Base-by-base conservation (phyloP, 2,888 invertebrate species). In the Cephus rjabovi region DNA sequence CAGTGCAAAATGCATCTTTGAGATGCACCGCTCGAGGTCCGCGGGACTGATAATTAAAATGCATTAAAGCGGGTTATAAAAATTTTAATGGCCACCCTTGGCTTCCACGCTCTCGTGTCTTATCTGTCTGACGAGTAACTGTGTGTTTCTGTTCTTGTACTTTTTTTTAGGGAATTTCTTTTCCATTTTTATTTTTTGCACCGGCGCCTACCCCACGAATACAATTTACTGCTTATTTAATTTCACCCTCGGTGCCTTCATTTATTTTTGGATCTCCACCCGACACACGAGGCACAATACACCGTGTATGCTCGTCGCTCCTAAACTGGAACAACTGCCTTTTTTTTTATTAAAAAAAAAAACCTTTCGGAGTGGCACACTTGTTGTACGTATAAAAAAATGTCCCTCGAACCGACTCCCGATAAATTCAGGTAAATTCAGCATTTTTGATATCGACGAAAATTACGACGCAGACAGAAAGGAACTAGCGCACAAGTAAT, bases 41-140 rank as follows among this genome's bases (percentile, higher is more conserved):
- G 56, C 81, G 82, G 85, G 84, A 81, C 82, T 82, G 84, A 87
- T 88, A 88, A 89, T 88, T 88, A 88, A 88, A 89, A 89, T 87
- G 85, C 88, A 87, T 89, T 87, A 86, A 83, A 78, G 81, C 82
- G 82, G 85, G 88, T 86, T 89, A 85, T 88, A 88, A 89, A 56
- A 88, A 81, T 81, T 85, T 85, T 85, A 85, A 84, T 81, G 79
- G 83, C 82, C 76, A 75, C 79, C 77, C 76, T 75, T 77, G 69
- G 30, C 73, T 78, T 76, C 80, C 75, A 69, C 79, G 73, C 76
- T 31, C 70, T 34, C 71, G 31, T 56, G 78, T 84, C 81, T 83
- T 83, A 83, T 83, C 80, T 79, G 81, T 83, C 81, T 83, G 85
- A 83, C 84, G 82, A 56, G 56, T 56, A 56, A 56, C 23, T 56